Base-by-base conservation (phyloP, 2,888 invertebrate species). In the Aphelenchoides bicaudatus region DNA sequence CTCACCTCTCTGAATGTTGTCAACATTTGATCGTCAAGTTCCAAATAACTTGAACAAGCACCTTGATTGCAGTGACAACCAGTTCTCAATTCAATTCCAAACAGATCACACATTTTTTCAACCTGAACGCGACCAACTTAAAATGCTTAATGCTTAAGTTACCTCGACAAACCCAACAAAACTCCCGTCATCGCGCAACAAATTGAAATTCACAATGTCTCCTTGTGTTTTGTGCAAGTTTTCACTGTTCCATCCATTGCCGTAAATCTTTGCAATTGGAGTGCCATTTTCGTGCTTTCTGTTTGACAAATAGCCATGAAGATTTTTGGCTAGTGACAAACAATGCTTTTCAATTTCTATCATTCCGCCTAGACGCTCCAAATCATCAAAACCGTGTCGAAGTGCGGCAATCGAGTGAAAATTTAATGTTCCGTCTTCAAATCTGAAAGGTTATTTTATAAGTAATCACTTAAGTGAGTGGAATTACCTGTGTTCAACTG, bases 21-120 rank as follows among this genome's bases (percentile, higher is more conserved):
- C 39, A 56, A 13, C 10, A 34, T 86, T 13, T 85, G 82, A 52
- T 87, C 84, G 0, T 85, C 83, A 6, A 90, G 82, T 5, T 83
- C 80, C 46, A 94, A 82, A 75, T 88, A 88, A 49, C 86, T 82
- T 79, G 91, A 89, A 78, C 94, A 94, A 1, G 92, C 88, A 13
- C 94, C 96, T 1, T 91, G 88, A 82, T 96, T 96, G 80, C 96
- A 96, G 79, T 93, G 91, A 79, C 94, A 94, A 0, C 96, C 96
- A 1, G 91, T 91, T 64, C 96, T 85, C 38, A 96, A 80, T 68
- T 87, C 87, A 51, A 96, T 87, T 70, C 87, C 87, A 79, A 90
- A 87, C 53, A 92, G 82, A 67, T 89, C 87, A 0, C 91, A 88
- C 83, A 94, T 86, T 75, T 90, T 88, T 74, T 89, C 86, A 59